Evolutionary conservation across 2,113 vertebrate genomes (phyloP).

Genomic region (Leptosomus discolor): DNA sequence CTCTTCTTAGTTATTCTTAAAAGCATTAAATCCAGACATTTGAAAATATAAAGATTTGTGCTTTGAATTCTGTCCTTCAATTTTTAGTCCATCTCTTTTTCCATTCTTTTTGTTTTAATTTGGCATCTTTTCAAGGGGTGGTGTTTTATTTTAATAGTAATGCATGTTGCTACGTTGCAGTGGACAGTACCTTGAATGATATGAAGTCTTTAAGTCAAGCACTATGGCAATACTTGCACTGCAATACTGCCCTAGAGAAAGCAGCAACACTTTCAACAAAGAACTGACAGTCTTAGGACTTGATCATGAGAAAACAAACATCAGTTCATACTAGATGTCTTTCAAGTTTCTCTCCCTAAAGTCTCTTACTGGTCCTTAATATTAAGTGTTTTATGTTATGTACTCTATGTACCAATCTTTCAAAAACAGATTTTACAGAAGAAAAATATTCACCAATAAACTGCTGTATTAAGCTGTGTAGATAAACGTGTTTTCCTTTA

Average conservation of each 20-base stretch:
- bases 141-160: neutral
- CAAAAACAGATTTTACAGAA: neutral
- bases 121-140: neutral
- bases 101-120: neutral
- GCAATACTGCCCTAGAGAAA: neutral
- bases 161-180: neutral
- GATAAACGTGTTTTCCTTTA: neutral
- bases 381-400: neutral
- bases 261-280: neutral
- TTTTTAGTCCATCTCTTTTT: neutral
- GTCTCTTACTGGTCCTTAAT: neutral
- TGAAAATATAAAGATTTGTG: neutral
- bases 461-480: neutral
- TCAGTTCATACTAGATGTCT: neutral
- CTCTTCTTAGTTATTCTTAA: neutral
- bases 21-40: rapidly evolving
- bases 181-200: neutral
- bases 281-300: neutral
- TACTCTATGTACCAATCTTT: neutral
- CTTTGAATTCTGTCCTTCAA: neutral
- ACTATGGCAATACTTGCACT: neutral
- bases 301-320: neutral
- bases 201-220: neutral
- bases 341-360: neutral
- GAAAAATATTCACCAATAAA: neutral